Base-by-base conservation (phyloP, 2,113 vertebrate genomes). In the Aythya baeri region DNA sequence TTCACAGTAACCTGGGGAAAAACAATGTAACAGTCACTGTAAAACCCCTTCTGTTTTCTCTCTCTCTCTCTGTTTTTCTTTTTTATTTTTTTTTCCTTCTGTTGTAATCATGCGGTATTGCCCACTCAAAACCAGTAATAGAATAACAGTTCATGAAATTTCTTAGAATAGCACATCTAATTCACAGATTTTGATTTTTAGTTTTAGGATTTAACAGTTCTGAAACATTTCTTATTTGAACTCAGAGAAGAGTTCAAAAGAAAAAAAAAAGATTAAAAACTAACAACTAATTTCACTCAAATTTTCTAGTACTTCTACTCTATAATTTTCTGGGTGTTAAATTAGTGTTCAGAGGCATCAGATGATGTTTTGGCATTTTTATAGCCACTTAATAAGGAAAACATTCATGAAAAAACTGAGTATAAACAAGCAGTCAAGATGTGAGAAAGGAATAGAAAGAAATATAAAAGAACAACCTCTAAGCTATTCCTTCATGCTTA, bases 1-100 rank as follows among this genome's bases (percentile, higher is more conserved):
- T 98, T 98, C 61, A 99, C 98, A 93, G 97, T 98, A 62, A 99
- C 98, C 99, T 99, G 93, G 4, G 57, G 57, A 41, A 85, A 97
- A 54, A 96, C 8, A 88, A 75, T 15, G 4, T 29, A 84, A 8
- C 50, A 3, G 3, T 65, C 27, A 76, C 20, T 83, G 83, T 84
- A 87, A 91, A 66, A 8, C 4, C 12, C 17, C 9, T 68, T 14
- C 15, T 86, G 23, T 87, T 41, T 41, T 41, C 12, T 41, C 41
- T 41, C 41, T 41, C 41, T 86, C n/a, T 44, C 6, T 57, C 21
- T 94, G 29, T 78, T 36, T 29, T 16, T 5, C n/a, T 68, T 41
- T 29, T 46, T 46, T 46, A 93, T 38, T 75, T 46, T 32, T 11
- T 18, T 38, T 68, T 38, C 23, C 10, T 67, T 67, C 29, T 87